These are phyloP conservation scores for Gallinago media DNA, from an alignment of 2,113 vertebrate species.

Conservation along the genomic window DNA sequence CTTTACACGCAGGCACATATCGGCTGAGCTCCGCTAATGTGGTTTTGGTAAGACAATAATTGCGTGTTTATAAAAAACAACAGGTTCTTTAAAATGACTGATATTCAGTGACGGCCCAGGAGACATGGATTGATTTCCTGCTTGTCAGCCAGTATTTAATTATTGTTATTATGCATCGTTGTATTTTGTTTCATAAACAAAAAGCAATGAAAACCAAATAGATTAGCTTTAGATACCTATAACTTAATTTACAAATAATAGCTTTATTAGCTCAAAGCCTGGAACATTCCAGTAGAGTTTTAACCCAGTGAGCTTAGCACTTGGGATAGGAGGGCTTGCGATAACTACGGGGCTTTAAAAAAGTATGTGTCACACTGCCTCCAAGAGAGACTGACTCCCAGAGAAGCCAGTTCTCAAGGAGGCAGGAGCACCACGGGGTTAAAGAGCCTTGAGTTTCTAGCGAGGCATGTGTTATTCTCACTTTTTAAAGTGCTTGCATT, in stretches of 20 bases:
- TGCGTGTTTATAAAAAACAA: neutral
- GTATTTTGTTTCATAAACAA: constrained; percentile 32
- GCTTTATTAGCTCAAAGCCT: constrained; percentile 27
- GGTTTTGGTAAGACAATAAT: neutral
- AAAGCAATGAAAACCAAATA: neutral
- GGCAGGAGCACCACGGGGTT: accelerated
- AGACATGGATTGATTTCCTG: neutral
- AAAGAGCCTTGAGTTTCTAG: accelerated
- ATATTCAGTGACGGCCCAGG: neutral
- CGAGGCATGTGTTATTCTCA: accelerated
- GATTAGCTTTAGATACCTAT: neutral
- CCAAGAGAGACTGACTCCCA: neutral
- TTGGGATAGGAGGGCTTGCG: accelerated
- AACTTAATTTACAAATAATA: neutral
- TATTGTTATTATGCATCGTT: neutral
- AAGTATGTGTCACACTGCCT: neutral
- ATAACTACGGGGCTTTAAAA: neutral
- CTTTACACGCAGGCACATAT: neutral
- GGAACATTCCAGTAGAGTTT: constrained; percentile 23
- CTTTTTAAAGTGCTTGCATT: accelerated
- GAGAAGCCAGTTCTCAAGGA: accelerated
- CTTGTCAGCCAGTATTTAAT: neutral
- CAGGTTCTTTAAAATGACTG: neutral
- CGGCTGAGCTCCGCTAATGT: neutral
- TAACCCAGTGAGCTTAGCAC: neutral